phyloP scores from a whole-genome alignment of 2,113 vertebrate species.

The Microtus pennsylvanicus region DNA sequence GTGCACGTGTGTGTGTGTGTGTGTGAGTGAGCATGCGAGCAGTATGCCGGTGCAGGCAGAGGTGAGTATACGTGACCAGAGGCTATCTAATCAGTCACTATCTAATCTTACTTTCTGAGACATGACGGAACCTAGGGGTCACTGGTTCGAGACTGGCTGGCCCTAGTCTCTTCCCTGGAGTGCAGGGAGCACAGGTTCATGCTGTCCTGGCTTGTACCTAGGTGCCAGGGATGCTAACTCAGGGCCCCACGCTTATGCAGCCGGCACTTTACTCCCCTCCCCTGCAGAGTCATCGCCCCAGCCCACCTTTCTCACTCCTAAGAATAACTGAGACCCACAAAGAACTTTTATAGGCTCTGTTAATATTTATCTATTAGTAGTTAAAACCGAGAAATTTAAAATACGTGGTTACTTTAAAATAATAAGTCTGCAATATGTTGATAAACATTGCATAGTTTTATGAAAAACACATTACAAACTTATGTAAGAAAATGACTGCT shows the following conservation, averaged over 20 bases:
- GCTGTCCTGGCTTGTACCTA: neutral
- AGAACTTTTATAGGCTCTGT: neutral
- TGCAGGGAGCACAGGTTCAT: neutral
- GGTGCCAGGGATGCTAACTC: neutral
- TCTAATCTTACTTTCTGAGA: neutral
- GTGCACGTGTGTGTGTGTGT: neutral
- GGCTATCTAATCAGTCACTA: neutral
- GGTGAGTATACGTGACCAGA: neutral
- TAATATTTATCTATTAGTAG: neutral
- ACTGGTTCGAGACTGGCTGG: neutral
- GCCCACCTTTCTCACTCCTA: neutral
- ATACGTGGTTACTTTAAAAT: neutral
- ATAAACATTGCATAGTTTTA: no score
- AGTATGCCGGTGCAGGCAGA: neutral
- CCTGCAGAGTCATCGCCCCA: neutral
- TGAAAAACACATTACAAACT: neutral
- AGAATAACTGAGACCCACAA: neutral
- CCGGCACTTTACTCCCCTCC: neutral
- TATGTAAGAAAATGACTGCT: neutral
- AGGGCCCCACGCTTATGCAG: no score
- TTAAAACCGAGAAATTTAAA: constrained; percentile 1
- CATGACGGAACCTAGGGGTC: neutral
- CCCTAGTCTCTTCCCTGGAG: neutral
- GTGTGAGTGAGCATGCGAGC: neutral
- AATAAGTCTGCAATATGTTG: neutral